Base-by-base conservation (phyloP, 1,140 invertebrate species). In the Calosoma granatense region DNA sequence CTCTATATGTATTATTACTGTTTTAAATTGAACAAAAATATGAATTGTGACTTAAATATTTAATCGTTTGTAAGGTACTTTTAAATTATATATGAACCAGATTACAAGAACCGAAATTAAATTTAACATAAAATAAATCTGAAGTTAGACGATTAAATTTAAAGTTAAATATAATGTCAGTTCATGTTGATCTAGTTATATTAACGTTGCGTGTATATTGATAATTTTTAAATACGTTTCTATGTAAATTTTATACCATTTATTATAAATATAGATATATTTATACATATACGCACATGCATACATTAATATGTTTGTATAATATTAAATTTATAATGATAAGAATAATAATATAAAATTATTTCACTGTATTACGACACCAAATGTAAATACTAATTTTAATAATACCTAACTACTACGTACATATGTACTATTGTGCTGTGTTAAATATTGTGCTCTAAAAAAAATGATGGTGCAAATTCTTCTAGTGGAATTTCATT, bases 361-460 rank as follows among this genome's bases (percentile, higher is more conserved):
- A 47, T 17, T 12, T 47, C 41, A 47, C 41, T 47, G 41, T 47
- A 47, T 17, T 9, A 47, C 17, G 17, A 47, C 41, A 47, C 41
- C 41, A 47, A 47, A 47, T 47, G 41, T 47, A 47, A 11, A 47
- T 47, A 30, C 4, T 30, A 47, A 47, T 47, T 36, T 9, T 47
- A 47, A 47, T n/a, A n/a, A 17, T 47, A 17, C 41, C 9, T 47
- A 47, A 12, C 17, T 36, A 36, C 6, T 36, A 9, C 6, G n/a
- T 36, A 9, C 6, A 36, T 36, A 9, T 9, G n/a, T 36, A 47
- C 9, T 47, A 11, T 47, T 47, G 41, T 47, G 41, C 41, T 47
- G 41, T 47, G 41, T 47, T 17, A 4, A 47, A n/a, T n/a, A n/a
- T n/a, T 47, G 41, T 47, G 41, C 41, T 47, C 41, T 47, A 47